phyloP scores from a whole-genome alignment of 2,888 invertebrate species.

The Cheilosia urbana region DNA sequence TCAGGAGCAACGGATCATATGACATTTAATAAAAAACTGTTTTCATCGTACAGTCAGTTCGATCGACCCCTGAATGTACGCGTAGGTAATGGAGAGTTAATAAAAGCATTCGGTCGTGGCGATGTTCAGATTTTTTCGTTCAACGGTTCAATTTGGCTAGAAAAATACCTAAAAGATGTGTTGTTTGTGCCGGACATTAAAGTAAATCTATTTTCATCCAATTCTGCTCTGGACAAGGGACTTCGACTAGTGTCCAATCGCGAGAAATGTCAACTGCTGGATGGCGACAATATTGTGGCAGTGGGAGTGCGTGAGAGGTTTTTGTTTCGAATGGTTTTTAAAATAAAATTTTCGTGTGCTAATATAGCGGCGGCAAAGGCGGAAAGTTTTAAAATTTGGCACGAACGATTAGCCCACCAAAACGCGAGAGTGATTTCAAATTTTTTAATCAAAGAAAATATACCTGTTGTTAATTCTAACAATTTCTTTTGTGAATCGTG shows the following conservation, averaged over 20 bases:
- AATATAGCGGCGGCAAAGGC: constrained; percentile 43
- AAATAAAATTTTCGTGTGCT: constrained; percentile 19
- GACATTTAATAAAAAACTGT: constrained; percentile 17
- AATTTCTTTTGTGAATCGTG: constrained; percentile 75
- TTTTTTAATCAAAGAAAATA: constrained; percentile 56
- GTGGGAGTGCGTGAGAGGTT: constrained; percentile 20
- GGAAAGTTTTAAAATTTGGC: constrained; percentile 73
- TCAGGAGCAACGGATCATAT: constrained; percentile 41
- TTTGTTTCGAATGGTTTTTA: constrained; percentile 40
- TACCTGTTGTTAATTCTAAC: constrained; percentile 42
- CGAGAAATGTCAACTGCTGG: constrained; percentile 62
- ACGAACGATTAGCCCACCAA: constrained; percentile 76
- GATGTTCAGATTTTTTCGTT: constrained; percentile 68
- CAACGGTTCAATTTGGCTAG: constrained; percentile 64
- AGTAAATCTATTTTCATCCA: constrained; percentile 75
- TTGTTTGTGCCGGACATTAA: constrained; percentile 72
- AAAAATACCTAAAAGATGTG: constrained; percentile 68
- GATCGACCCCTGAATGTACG: constrained; percentile 34
- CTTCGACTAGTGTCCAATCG: constrained; percentile 40
- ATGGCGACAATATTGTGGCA: constrained; percentile 24
- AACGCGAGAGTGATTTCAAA: constrained; percentile 69
- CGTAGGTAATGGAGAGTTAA: constrained; percentile 57
- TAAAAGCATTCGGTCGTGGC: constrained; percentile 60
- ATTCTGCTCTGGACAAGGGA: constrained; percentile 67
- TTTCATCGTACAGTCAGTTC: constrained; percentile 18